Conservation (phyloP, 2,113 vertebrate species). For the Galemys pyrenaicus region DNA sequence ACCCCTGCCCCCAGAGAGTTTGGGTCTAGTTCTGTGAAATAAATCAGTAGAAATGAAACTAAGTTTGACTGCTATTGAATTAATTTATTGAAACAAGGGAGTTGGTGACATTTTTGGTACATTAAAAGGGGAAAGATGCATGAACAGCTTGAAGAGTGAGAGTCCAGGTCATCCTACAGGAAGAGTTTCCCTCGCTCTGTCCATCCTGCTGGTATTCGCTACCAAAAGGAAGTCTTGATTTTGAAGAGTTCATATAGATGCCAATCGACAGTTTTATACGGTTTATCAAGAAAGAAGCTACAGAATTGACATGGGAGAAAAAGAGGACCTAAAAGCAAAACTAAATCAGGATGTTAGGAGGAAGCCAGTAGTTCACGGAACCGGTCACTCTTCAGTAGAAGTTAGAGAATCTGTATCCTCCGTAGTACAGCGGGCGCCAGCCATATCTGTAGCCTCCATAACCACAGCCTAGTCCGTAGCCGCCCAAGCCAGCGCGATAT, state of each 20-base stretch:
- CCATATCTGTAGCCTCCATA: background rate
- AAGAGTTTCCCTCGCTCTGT: background rate
- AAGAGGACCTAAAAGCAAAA: background rate
- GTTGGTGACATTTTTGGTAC: background rate
- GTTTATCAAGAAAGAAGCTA: background rate
- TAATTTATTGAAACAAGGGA: slow-evolving; percentile 22
- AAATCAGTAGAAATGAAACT: background rate
- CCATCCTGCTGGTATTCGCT: background rate
- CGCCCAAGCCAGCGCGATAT: background rate
- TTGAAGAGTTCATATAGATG: background rate
- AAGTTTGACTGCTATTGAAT: background rate
- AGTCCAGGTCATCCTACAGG: background rate
- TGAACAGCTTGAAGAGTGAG: background rate
- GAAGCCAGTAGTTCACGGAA: background rate
- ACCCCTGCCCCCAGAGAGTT: background rate
- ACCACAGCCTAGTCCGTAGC: background rate
- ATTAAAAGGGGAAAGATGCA: background rate
- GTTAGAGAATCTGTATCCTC: background rate
- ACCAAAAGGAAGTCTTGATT: background rate
- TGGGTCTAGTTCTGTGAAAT: background rate
- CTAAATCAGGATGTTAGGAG: background rate
- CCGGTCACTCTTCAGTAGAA: background rate
- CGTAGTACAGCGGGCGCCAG: background rate
- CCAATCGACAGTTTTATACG: background rate
- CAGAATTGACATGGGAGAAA: fast-evolving